A percentile compares a stretch with the other conserved stretches of the same genome.
These are phyloP conservation scores for Microctonus aethiopoides DNA, from an alignment of 2,888 invertebrate genomes.

Conservation along the genomic window DNA sequence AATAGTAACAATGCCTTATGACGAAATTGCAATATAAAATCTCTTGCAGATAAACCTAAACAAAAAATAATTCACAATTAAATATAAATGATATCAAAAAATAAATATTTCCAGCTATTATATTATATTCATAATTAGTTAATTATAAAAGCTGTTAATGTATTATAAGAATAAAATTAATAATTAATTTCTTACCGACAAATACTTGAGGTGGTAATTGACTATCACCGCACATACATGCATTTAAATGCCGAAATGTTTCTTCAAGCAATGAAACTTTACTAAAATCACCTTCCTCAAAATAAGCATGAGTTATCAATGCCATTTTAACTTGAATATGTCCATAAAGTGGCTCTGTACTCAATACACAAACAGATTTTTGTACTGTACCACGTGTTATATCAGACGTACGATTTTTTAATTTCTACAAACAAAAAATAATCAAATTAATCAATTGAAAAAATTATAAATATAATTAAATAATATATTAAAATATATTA, in stretches of 20 bases:
- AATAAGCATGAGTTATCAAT: conserved; percentile 96
- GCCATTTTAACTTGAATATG: conserved; percentile 95
- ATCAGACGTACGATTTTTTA: conserved; percentile 91
- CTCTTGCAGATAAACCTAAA: conserved; percentile 83
- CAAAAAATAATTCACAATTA: neutral
- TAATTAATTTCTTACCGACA: conserved; percentile 70
- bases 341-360: conserved; percentile 91
- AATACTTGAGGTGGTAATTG: conserved; percentile 75
- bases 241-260: conserved; percentile 91
- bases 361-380: conserved; percentile 96
- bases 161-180: neutral
- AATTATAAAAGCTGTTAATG: neutral
- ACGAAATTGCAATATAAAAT: conserved; percentile 85
- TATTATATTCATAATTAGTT: too few species aligned
- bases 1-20: conserved; percentile 93
- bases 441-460: neutral
- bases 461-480: neutral
- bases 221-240: conserved; percentile 76
- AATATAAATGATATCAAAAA: neutral
- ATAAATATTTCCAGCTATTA: too few species aligned
- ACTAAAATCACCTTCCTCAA: conserved; percentile 93
- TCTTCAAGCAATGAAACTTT: conserved; percentile 89
- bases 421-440: conserved; percentile 73
- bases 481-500: too few species aligned
- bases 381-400: conserved; percentile 98